These are phyloP conservation scores for Montipora capitata DNA, from an alignment of 92 coral and sea anemone species.

Conservation along the genomic window DNA sequence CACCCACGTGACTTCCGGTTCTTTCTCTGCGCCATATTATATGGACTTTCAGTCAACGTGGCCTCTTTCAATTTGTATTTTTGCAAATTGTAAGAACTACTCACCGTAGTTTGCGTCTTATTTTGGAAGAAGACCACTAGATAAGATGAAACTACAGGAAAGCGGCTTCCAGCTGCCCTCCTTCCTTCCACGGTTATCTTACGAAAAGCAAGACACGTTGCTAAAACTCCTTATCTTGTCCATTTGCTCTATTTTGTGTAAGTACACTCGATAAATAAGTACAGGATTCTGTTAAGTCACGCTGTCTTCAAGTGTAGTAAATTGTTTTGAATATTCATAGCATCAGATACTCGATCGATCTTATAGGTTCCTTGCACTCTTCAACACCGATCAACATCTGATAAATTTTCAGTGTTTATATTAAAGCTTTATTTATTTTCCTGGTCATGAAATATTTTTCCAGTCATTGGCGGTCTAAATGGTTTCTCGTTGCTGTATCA, in stretches of 20 bases:
- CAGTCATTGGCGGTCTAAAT: no score
- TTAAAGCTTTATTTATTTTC: no score
- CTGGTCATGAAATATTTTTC: no score
- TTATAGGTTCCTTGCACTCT: no score
- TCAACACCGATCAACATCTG: no score
- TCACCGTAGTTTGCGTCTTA: constrained; percentile 40
- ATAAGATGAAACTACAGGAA: constrained; percentile 90
- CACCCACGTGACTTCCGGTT: constrained; percentile 84
- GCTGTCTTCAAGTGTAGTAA: background rate
- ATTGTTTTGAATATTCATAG: background rate
- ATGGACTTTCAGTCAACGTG: constrained; percentile 78
- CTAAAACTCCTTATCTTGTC: constrained; percentile 92
- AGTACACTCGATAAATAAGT: constrained; percentile 48
- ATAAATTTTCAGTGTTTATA: no score
- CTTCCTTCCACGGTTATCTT: constrained; percentile 91
- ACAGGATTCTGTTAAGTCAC: background rate
- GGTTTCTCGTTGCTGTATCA: background rate
- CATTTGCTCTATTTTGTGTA: constrained; percentile 92
- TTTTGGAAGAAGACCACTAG: constrained; percentile 22
- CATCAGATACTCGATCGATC: background rate
- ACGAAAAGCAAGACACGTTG: constrained; percentile 98
- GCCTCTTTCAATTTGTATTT: constrained; percentile 82
- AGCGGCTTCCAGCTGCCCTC: constrained; percentile 89
- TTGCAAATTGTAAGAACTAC: constrained; percentile 45
- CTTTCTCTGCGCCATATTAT: constrained; percentile 91